Base-by-base conservation (phyloP, 2,888 invertebrate genomes). In the Colletes collaris region DNA sequence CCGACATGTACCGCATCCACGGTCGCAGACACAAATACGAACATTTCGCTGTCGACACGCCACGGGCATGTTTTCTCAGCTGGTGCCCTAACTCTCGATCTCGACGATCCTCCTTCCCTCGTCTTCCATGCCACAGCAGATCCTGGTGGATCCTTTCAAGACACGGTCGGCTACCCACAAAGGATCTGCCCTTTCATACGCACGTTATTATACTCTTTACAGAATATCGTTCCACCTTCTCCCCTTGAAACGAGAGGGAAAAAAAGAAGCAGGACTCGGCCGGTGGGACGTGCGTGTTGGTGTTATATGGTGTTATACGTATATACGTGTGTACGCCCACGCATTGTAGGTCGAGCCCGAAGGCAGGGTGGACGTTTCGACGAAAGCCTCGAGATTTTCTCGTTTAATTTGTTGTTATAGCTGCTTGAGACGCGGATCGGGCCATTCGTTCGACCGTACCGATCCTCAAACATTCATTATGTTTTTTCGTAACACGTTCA, bases 151-250 rank as follows among this genome's bases (percentile, higher is more conserved):
- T 92, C 90, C 90, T 91, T 92, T 92, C 88, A 91, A 87, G 87
- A 89, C 90, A 92, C 90, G 92, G 90, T 92, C 90, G 92, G 91
- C 92, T 92, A 91, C 89, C 92, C 92, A 90, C 92, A 92, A 92
- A 92, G 91, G 90, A 88, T 85, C 85, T 72, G 84, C 87, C 87
- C 88, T 88, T 89, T 86, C 88, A 86, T 88, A 88, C 88, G 86
- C 88, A 86, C 90, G 88, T 92, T 91, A 92, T 92, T 92, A 92
- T 92, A 90, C 91, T 90, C 91, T 90, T 91, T 91, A 90, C 90
- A 92, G 91, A 92, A 92, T 92, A 91, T 92, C 91, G 89, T 89
- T 91, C 89, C 88, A 88, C 81, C 84, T 84, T 85, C 79, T 77
- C 80, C 81, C 75, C 79, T 69, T 72, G 13, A 49, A 46, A 40